Conservation (phyloP, 2,888 invertebrate genomes). For the Serrognathus titanus region DNA sequence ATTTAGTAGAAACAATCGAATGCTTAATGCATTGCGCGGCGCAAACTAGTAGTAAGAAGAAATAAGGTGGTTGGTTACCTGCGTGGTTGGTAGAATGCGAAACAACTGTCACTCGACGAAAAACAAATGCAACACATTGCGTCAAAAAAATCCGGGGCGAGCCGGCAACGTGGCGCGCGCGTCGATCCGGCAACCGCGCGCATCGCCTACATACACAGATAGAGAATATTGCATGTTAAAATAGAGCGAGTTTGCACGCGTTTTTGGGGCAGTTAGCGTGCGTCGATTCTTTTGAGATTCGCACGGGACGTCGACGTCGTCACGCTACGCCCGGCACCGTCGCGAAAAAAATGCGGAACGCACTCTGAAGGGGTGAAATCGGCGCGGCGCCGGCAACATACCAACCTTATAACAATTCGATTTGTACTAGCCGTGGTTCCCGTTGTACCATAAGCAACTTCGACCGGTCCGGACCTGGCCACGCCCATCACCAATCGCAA, state of each 20-base stretch:
- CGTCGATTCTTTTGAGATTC: slow-evolving; percentile 21
- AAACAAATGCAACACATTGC: slow-evolving; percentile 17
- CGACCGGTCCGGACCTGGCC: slow-evolving; percentile 34
- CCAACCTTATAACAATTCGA: slow-evolving; percentile 10
- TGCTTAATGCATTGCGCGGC: too few species aligned
- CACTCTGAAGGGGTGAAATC: slow-evolving; percentile 12
- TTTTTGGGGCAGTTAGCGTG: slow-evolving; percentile 19
- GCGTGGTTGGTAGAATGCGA: background rate
- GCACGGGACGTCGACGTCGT: slow-evolving; percentile 6
- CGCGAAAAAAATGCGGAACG: slow-evolving; percentile 7
- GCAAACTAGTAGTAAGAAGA: too few species aligned
- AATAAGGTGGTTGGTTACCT: too few species aligned
- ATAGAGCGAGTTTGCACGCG: slow-evolving; percentile 26
- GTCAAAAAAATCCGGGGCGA: slow-evolving; percentile 22
- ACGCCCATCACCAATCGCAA: slow-evolving; percentile 33
- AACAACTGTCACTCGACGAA: slow-evolving; percentile 7
- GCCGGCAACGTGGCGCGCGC: slow-evolving; percentile 27
- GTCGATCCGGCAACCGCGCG: slow-evolving; percentile 28
- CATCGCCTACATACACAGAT: slow-evolving; percentile 34
- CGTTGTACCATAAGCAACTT: slow-evolving; percentile 28
- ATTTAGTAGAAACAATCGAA: too few species aligned
- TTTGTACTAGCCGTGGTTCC: slow-evolving; percentile 27
- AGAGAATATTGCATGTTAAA: slow-evolving; percentile 32
- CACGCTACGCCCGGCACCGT: slow-evolving; percentile 17
- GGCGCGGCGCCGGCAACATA: slow-evolving; percentile 3